Base-by-base conservation (phyloP, 1,140 invertebrate species). In the Zaprionus lachaisei region DNA sequence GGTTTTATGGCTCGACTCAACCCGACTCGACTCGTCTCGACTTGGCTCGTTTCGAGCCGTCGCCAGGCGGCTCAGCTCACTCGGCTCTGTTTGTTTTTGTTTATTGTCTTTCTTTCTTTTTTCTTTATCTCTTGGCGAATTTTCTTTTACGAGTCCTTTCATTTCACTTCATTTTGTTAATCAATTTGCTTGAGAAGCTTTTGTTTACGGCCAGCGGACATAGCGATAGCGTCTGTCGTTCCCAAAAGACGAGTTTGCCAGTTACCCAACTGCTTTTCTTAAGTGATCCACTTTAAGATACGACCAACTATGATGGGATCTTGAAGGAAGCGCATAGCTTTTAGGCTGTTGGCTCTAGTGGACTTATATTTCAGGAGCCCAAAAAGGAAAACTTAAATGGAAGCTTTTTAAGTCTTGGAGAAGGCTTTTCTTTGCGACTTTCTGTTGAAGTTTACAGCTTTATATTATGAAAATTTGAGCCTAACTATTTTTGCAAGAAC, bases 131-230 rank as follows among this genome's bases (percentile, higher is more conserved):
- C 60, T 84, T 81, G 69, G 66, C 81, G 66, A 73, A 77, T 81
- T 81, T 75, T 58, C 73, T 83, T 84, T 83, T 83, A 83, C 73
- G 81, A 84, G 69, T 62, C 83, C 62, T 85, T 86, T 86, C 80
- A 81, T 79, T 85, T 72, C 76, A 83, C 63, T 83, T 83, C 70
- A 83, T 83, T 83, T 83, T 80, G 83, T 86, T 85, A 85, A 85
- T 85, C 83, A 85, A 85, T 86, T 83, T 73, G 71, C 41, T 34
- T 55, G 26, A 44, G 64, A 11, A 51, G 71, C 47, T 38, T 72
- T 58, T 58, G 41, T 67, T 67, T 67, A 67, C 65, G 28, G 55
- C 64, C 64, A 4, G 9, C 49, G 22, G 24, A 2, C 22, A 63
- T 37, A 34, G 20, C 44, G 60, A 51, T 28, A 15, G n/a, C 68